Percentiles rank a stretch among this genome's conserved stretches.
These are phyloP conservation scores for Halisarca cf. caerulea DNA, from an alignment of 37 sponge, comb jelly and placozoan genomes.

Conservation along the genomic window DNA sequence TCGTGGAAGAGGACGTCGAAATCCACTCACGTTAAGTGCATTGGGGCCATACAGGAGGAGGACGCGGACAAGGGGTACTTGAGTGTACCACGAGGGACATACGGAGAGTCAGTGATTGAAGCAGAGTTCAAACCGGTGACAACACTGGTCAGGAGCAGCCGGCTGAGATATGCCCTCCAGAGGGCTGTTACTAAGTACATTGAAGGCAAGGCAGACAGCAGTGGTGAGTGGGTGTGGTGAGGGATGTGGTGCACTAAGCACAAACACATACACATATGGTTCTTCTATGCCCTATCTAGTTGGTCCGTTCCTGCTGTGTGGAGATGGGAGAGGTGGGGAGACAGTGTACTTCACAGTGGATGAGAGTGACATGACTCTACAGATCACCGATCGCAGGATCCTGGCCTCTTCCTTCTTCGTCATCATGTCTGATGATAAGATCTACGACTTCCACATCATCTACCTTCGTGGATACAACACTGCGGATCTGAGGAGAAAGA, in stretches of 20 bases:
- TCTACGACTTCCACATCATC: conserved; percentile 51
- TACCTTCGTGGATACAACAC: not conserved
- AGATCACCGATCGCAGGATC: conserved; percentile 22
- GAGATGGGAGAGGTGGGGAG: not conserved
- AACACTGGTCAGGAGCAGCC: conserved; percentile 11
- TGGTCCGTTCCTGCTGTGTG: conserved; percentile 56
- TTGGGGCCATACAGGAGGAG: conserved; percentile 39
- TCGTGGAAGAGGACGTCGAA: conserved; percentile 14
- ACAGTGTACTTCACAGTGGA: conserved; percentile 37
- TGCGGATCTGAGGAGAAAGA: not conserved
- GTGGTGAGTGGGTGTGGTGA: conserved; percentile 32
- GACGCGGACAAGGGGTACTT: not conserved
- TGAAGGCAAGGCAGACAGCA: conserved; percentile 45
- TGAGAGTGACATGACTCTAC: conserved; percentile 14
- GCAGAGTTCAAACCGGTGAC: conserved; percentile 46
- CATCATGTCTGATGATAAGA: conserved; percentile 34
- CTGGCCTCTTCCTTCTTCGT: conserved; percentile 50
- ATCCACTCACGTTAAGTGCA: conserved; percentile 19
- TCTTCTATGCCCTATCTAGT: conserved; percentile 20
- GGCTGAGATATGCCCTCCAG: conserved; percentile 29
- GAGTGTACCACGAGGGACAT: conserved; percentile 54
- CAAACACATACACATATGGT: too few relatives aligned
- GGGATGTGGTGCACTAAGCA: too few relatives aligned
- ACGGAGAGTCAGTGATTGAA: conserved; percentile 64
- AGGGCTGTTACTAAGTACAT: conserved; percentile 36